Evolutionary conservation across 92 coral and sea anemone genomes (phyloP), one percentile per base, ranked within the genome.

Genomic region (Muricea muricata): DNA sequence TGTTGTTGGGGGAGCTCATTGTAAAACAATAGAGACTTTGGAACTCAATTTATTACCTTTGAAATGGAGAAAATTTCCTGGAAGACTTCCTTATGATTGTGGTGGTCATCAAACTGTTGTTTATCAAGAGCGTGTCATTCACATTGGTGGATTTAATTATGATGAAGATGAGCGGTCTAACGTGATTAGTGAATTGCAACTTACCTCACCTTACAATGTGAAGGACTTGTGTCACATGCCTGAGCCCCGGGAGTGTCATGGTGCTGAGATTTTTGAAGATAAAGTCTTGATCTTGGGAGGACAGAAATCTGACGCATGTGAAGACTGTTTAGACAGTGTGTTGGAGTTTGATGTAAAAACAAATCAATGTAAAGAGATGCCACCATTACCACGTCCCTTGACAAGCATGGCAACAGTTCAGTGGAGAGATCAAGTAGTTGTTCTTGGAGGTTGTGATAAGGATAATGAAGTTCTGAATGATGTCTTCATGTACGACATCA

Each of bases 351-450:
- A 63, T 63, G 4, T 20, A 18, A 63, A 63, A 17, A 26, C 11
- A 6, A 63, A 25, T 29, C 7, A 63, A 25, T 63, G 70, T 32
- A 25, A 3, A 6, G n/a, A 63, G 35, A 26, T 28, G 70, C 70
- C 70, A 26, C n/a, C 70, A 63, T 26, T 63, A 63, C 70, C 70
- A 63, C 70, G 18, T 28, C 70, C 70, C 37, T 26, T 63, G 70
- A 0, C 0, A 0, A 10, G 4, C 2, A 63, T 63, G 70, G 70
- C 70, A 32, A 63, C 70, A 28, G 70, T 26, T 63, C 37, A 39
- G 5, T 63, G 70, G 70, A 63, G 30, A 63, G 70, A 63, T 26
- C 34, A 63, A 63, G 70, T 63, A 25, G 70, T 63, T 32, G n/a
- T 63, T 18, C 35, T 63, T 63, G 70, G 70, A 28, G 70, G 70